Base-by-base conservation (phyloP, 2,888 invertebrate species). In the Miltochrista miniata region DNA sequence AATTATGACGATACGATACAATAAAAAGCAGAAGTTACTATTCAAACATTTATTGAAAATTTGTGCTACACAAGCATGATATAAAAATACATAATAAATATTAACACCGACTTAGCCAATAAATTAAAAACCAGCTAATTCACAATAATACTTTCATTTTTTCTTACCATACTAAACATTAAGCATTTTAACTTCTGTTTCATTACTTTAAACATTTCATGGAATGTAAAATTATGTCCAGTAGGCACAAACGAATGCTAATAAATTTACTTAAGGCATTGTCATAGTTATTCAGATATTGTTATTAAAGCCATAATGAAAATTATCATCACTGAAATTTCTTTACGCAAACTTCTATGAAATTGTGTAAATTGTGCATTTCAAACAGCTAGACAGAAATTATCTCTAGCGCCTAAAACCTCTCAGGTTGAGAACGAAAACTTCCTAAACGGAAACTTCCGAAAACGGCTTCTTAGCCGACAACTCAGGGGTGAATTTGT, bases 1-100 rank as follows among this genome's bases (percentile, higher is more conserved):
- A 24, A 24, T 24, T 2, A 24, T 24, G 5, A 24, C 5, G 2
- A 4, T 24, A 24, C 2, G 18, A 24, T 5, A 24, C 18, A 24
- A 5, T 24, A 24, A 24, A 24, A 24, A 24, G 5, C 18, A 24
- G 18, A 33, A 37, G 50, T 51, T 61, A 72, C 64, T 70, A 79
- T 83, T 83, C 85, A 89, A 90, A 89, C 87, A 89, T 91, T 90
- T 90, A 90, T 87, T 91, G 87, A 87, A 87, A 86, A 88, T 91
- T 90, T 91, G 90, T 91, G 90, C 90, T 90, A 90, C 90, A 89
- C 76, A 90, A 90, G 90, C 90, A 82, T 89, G 80, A 87, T 91
- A 90, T 87, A 91, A 91, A 90, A 91, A 91, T 90, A 90, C 88
- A 86, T 81, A 86, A 89, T 90, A 90, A 90, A 90, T 90, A 90